Evolutionary conservation across 2,797 vertebrate species (phyloP), one percentile per base, ranked within the genome.

Genomic region (Dendrocincla tyrannina): DNA sequence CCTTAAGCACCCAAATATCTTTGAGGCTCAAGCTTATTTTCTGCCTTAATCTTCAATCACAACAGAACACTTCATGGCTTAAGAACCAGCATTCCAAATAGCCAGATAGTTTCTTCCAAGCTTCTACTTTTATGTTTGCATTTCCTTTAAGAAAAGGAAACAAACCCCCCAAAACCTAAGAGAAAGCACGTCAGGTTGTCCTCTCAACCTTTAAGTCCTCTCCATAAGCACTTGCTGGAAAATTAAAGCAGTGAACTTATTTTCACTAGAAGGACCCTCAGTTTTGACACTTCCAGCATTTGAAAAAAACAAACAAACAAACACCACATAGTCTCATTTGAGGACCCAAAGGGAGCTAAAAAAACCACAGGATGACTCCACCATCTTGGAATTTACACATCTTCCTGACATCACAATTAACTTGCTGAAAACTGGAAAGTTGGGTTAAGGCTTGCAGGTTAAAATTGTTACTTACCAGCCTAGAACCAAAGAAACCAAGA

Each of bases 371-470:
- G 3, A 32, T 6, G 3, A 84, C 6, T n/a, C 19, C 52, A 86
- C 3, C 9, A 33, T 7, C 30, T n/a, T 28, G 9, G 46, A 17
- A 46, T 17, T 44, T 19, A 17, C 11, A 7, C 13, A 5, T 27
- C 75, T 60, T 12, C 49, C n/a, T 17, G 24, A 0, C 7, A 35
- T 1, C 8, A 11, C 10, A 60, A 41, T 18, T 24, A 66, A 30
- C 3, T 9, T 24, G 27, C 2, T 4, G 2, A 53, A 67, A 78
- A 19, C 6, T 11, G 10, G 2, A 64, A 7, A 49, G 13, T 7
- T 44, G 1, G 16, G 12, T 10, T 17, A 73, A 41, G 47, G 13
- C 5, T 0, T 2, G 20, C 4, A 11, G 2, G 11, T 4, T 4
- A 9, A 79, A 79, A 4, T 0, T 1, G 7, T 5, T 19, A 77